phyloP scores from a whole-genome alignment of 1,140 invertebrate genomes.

The Pachypeltis micranthus region DNA sequence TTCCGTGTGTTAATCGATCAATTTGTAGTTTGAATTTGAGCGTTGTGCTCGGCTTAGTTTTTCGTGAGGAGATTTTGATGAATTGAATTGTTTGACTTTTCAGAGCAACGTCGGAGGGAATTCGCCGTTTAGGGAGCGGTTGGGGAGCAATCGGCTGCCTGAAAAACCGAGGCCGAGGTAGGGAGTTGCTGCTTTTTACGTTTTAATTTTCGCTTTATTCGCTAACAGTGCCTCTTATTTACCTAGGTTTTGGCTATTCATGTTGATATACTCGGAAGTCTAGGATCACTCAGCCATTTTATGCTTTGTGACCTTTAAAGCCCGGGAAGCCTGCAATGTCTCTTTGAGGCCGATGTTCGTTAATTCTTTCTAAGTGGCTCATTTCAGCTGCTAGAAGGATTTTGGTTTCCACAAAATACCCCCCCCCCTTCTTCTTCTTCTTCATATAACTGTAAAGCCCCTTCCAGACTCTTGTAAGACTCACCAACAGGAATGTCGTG shows the following conservation, averaged over 20 bases:
- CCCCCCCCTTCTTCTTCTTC: too few species aligned
- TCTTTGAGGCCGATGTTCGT: not conserved
- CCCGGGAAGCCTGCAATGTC: not conserved
- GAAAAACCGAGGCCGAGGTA: constrained; percentile 70
- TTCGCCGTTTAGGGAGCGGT: constrained; percentile 72
- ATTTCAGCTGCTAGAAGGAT: not conserved
- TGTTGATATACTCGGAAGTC: not conserved
- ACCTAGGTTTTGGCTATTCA: not conserved
- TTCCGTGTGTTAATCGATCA: not conserved
- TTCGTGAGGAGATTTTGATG: not conserved
- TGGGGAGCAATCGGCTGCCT: constrained; percentile 70
- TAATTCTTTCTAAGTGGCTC: not conserved
- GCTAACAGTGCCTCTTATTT: not conserved
- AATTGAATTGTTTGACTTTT: constrained; percentile 14
- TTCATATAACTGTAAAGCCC: too few species aligned
- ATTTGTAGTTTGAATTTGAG: not conserved
- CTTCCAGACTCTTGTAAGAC: too few species aligned
- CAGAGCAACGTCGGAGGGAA: constrained; percentile 42
- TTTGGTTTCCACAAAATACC: too few species aligned
- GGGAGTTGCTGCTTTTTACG: not conserved
- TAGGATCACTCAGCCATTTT: not conserved
- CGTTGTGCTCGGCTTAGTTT: not conserved
- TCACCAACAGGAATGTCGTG: too few species aligned
- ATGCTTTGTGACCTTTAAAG: not conserved
- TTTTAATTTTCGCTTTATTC: not conserved